Evolutionary conservation across 2,888 invertebrate genomes (phyloP), one percentile per base, ranked within the genome.

Genomic region (Nesidiocoris tenuis): DNA sequence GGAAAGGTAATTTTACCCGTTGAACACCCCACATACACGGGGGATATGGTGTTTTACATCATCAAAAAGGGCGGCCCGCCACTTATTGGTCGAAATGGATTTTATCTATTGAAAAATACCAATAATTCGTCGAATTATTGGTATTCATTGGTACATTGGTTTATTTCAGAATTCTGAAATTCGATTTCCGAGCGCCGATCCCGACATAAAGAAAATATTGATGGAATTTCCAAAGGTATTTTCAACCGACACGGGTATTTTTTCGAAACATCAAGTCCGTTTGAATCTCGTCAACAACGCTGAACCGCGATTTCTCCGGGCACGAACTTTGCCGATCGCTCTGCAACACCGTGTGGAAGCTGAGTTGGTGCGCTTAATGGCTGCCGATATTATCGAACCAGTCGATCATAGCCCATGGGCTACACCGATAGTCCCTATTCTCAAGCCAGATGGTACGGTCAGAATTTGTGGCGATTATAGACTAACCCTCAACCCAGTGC

Each of bases 401-500:
- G n/a, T n/a, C n/a, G n/a, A n/a, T n/a, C n/a, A n/a, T n/a, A n/a
- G n/a, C n/a, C n/a, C n/a, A n/a, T 83, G 82, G 82, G 82, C 79
- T 9, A 82, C 82, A 7, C 83, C 83, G 0, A 80, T 84, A 2
- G 83, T 83, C 1, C 81, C 82, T 1, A 80, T 83, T 0, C 71
- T 81, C 1, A 83, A 84, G 77, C 79, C 78, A 12, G 80, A 83
- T 76, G 82, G 82, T 0, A 63, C 75, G 57, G 78, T 82, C 2
- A 61, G 82, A n/a, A 77, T 83, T n/a, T 83, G 83, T 74, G 82
- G 81, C 0, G 82, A 84, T 78, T 82, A 78, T 67, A 81, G 80
- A 68, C 67, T 82, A 0, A 83, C 82, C 0, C 21, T 83, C 16
- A 83, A 83, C 77, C 79, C 79, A 3, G 72, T 78, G 23, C 63